A percentile compares a stretch with the other conserved stretches of the same genome.
Evolutionary conservation across 2,113 vertebrate genomes (phyloP).

Genomic region (Anseranas semipalmata): DNA sequence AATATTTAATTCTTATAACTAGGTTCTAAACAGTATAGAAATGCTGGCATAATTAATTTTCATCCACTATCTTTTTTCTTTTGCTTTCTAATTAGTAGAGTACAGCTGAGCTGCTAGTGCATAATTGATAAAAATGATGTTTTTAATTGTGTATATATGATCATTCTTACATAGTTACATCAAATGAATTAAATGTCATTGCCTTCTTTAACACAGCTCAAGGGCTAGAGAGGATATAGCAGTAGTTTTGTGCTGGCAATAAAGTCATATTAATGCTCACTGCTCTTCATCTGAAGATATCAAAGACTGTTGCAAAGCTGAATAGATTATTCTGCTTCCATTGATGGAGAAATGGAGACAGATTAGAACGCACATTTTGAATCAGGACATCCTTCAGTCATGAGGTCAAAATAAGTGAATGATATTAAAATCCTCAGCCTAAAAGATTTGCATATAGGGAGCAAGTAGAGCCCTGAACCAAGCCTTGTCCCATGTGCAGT

Average conservation of each 20-base stretch:
- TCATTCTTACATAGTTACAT: conserved; percentile 36
- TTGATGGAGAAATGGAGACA: background rate
- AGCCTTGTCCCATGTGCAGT: background rate
- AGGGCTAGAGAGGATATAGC: background rate
- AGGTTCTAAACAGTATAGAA: conserved; percentile 62
- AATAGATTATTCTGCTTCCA: background rate
- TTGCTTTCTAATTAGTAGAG: conserved; percentile 70
- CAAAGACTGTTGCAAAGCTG: conserved; percentile 22
- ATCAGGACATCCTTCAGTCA: background rate
- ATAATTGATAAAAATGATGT: conserved; percentile 72
- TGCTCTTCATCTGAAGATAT: conserved; percentile 5
- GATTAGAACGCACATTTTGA: background rate
- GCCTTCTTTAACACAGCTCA: background rate
- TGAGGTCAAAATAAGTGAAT: background rate
- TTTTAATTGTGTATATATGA: conserved; percentile 59
- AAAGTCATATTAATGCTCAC: background rate
- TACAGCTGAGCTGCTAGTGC: conserved; percentile 50
- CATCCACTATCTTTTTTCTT: conserved; percentile 44
- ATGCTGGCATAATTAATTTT: conserved; percentile 71
- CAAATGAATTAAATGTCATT: conserved; percentile 20
- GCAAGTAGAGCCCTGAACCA: background rate
- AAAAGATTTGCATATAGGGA: background rate
- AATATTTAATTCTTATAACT: conserved; percentile 73
- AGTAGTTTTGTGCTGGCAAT: conserved; percentile 8
- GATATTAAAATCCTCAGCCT: background rate